These are phyloP conservation scores for Copsychus sechellarum DNA, from an alignment of 2,113 vertebrate genomes.

Conservation along the genomic window DNA sequence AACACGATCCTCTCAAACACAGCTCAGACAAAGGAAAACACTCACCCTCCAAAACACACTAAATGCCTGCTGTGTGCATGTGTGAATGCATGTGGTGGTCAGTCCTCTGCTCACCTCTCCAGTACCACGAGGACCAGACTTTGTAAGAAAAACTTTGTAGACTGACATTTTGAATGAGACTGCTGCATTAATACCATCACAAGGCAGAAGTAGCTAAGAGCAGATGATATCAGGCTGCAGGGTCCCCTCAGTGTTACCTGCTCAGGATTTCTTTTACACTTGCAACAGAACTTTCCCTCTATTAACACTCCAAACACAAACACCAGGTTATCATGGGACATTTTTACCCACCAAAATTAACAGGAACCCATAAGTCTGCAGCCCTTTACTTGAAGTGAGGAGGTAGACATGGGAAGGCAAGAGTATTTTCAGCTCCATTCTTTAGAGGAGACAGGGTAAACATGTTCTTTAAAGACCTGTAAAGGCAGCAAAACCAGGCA, in stretches of 20 bases:
- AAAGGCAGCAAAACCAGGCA: slow-evolving; percentile 27
- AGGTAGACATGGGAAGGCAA: neutral
- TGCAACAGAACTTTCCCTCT: neutral
- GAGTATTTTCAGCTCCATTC: neutral
- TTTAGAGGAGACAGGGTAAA: neutral
- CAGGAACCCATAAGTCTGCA: neutral
- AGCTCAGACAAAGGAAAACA: accelerated
- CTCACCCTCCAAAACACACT: neutral
- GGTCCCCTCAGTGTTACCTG: neutral
- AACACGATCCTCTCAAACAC: neutral
- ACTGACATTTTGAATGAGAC: neutral
- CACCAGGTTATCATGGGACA: neutral
- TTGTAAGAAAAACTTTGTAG: neutral
- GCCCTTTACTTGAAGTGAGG: neutral
- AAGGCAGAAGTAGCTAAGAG: neutral
- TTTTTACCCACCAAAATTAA: neutral
- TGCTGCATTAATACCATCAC: neutral
- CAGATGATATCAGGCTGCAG: neutral
- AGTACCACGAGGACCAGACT: neutral
- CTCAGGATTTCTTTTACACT: neutral
- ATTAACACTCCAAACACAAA: neutral
- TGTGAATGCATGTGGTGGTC: neutral
- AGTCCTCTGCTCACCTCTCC: neutral
- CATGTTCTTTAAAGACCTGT: slow-evolving; percentile 11
- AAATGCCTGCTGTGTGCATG: neutral